Evolutionary conservation across 2,888 invertebrate species (phyloP), one percentile per base, ranked within the genome.

Genomic region (Melanostoma mellinum): DNA sequence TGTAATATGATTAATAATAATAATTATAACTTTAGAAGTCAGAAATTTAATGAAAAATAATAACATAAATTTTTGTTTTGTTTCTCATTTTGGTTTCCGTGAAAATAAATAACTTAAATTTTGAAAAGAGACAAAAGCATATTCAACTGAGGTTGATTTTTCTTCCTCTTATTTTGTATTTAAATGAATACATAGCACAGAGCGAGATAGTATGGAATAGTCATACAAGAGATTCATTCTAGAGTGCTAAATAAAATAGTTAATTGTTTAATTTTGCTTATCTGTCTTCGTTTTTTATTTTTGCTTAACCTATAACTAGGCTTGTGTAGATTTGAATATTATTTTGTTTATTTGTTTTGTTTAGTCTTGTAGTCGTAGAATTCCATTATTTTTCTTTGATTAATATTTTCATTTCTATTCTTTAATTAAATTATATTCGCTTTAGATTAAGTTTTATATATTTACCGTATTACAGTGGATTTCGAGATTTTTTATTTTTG

Each of bases 311-410:
- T 38, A 20, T 38, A 63, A 46, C 9, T 46, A 48, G 48, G 38
- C 38, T 38, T 63, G 5, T 4, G 9, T 9, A n/a, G n/a, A 35
- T 35, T 35, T 35, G 6, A 36, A 20, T 32, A 40, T 55, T 76
- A 67, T 5, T 61, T 50, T 50, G 48, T 58, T 67, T 61, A 36
- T 65, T 44, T 8, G 46, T 40, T 35, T 55, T 33, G 53, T 67
- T 56, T 78, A 78, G 78, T 82, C 78, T 82, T 78, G 78, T 53
- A 73, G 73, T 77, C 60, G 72, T 71, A 53, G 53, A 58, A 60
- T 75, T 71, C 65, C 65, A 67, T 79, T 74, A 48, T 68, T 42
- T 46, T 33, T 6, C 44, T 30, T 53, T 20, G 20, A 20, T 73
- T 61, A 42, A 9, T 58, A 36, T 46, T 9, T 20, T 30, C 38